phyloP scores from a whole-genome alignment of 2,113 vertebrate species.

The Myiagra hebetior region DNA sequence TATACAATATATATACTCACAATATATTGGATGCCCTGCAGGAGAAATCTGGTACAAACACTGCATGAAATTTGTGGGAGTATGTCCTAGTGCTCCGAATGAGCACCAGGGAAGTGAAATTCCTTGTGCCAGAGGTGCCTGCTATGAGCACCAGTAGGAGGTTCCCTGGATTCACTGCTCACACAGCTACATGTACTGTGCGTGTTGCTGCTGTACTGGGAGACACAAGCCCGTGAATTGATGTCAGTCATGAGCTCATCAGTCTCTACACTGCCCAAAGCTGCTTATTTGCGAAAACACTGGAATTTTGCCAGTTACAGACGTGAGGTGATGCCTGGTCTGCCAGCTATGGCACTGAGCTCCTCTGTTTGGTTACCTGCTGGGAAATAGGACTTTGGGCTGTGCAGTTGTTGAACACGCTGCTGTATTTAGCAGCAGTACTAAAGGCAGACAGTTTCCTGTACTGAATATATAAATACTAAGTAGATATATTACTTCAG shows the following conservation, averaged over 20 bases:
- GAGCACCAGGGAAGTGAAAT: background rate
- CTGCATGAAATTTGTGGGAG: background rate
- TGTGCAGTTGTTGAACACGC: background rate
- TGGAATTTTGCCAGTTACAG: background rate
- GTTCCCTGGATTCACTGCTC: background rate
- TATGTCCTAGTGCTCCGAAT: background rate
- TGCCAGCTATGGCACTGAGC: background rate
- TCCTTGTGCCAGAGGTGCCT: background rate
- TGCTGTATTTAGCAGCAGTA: background rate
- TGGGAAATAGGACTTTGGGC: background rate
- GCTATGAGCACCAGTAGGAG: background rate
- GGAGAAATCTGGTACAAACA: background rate
- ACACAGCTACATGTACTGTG: background rate
- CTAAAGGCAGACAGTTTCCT: background rate
- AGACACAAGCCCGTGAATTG: background rate
- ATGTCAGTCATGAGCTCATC: background rate
- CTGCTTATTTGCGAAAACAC: background rate
- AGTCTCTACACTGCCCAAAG: background rate
- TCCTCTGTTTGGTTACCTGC: background rate
- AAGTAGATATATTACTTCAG: background rate
- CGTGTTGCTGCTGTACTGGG: background rate
- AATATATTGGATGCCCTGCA: background rate
- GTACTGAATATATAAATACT: background rate
- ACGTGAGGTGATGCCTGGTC: background rate
- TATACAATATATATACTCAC: background rate